A percentile compares a stretch with the other conserved stretches of the same genome.
These are phyloP conservation scores for Ormyrus nitidulus DNA, from an alignment of 2,888 invertebrate species.

Conservation along the genomic window DNA sequence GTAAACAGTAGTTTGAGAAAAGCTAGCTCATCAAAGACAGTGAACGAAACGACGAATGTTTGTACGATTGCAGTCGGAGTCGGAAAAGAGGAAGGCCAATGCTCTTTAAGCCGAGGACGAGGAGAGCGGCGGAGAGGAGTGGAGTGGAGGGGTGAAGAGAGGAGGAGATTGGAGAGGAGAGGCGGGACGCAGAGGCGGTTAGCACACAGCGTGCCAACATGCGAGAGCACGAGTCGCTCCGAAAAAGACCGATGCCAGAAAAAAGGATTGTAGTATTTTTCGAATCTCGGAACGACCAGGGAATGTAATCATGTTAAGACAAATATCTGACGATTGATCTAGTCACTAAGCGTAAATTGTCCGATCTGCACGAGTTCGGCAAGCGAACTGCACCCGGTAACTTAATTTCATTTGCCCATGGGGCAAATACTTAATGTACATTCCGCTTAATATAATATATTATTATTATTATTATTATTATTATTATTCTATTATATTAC, in stretches of 20 bases:
- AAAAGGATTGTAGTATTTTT: slow-evolving; percentile 4
- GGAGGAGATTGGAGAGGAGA: neutral
- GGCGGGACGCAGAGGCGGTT: slow-evolving; percentile 24
- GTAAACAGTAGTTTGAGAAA: neutral
- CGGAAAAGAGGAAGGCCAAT: slow-evolving; percentile 57
- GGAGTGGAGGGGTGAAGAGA: slow-evolving; percentile 6
- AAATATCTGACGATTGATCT: slow-evolving; percentile 65
- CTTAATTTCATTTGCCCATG: slow-evolving; percentile 61
- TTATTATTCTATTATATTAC: slow-evolving; percentile 15
- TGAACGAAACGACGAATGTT: slow-evolving; percentile 48
- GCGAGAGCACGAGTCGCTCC: slow-evolving; percentile 32
- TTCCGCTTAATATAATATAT: slow-evolving; percentile 59
- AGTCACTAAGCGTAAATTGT: slow-evolving; percentile 68
- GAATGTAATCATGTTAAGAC: slow-evolving; percentile 12
- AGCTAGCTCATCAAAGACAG: neutral
- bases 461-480: slow-evolving; percentile 32
- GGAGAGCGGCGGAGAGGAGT: slow-evolving; percentile 15
- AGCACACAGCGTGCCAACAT: slow-evolving; percentile 34
- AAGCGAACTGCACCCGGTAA: slow-evolving; percentile 61
- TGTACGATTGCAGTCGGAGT: slow-evolving; percentile 58
- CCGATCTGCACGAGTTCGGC: slow-evolving; percentile 62
- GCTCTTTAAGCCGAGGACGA: slow-evolving; percentile 54
- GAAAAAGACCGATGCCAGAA: slow-evolving; percentile 37
- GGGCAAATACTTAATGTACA: slow-evolving; percentile 57
- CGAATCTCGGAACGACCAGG: slow-evolving; percentile 6